Percentiles rank a stretch among this genome's conserved stretches.
Conservation (phyloP, 2,113 vertebrate species). For the Oryzias melastigma region DNA sequence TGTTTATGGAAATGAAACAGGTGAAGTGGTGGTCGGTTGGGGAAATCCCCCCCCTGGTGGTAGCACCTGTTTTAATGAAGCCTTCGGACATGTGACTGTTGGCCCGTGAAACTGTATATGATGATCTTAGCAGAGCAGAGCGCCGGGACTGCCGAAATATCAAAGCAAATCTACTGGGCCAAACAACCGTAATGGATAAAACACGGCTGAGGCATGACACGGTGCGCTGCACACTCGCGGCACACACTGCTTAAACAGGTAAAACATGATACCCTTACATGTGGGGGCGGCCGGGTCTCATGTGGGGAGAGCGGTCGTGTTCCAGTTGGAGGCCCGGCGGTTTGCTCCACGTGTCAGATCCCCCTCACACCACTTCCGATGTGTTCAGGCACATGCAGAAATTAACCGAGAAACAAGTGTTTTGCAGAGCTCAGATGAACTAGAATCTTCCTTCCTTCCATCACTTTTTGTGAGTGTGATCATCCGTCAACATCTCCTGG, state of each 20-base stretch:
- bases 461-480: conserved; percentile 1
- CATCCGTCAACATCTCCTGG: conserved; percentile 40
- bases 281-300: conserved; percentile 11
- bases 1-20: conserved; percentile 31
- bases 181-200: conserved; percentile 39
- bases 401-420: neutral
- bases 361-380: neutral
- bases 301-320: conserved; percentile 1
- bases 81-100: conserved; percentile 37
- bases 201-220: conserved; percentile 32
- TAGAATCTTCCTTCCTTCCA: neutral
- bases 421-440: neutral
- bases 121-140: conserved; percentile 47
- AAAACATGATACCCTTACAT: conserved; percentile 27
- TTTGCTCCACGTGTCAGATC: neutral
- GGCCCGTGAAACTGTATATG: conserved; percentile 52
- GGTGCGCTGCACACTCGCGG: neutral
- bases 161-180: conserved; percentile 45
- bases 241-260: conserved; percentile 12
- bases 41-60: conserved; percentile 44
- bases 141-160: conserved; percentile 29
- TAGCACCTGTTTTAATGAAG: conserved; percentile 55
- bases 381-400: neutral
- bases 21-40: conserved; percentile 30
- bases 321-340: neutral